phyloP scores from a whole-genome alignment of 1,140 invertebrate genomes.

The Drosophila cardini region DNA sequence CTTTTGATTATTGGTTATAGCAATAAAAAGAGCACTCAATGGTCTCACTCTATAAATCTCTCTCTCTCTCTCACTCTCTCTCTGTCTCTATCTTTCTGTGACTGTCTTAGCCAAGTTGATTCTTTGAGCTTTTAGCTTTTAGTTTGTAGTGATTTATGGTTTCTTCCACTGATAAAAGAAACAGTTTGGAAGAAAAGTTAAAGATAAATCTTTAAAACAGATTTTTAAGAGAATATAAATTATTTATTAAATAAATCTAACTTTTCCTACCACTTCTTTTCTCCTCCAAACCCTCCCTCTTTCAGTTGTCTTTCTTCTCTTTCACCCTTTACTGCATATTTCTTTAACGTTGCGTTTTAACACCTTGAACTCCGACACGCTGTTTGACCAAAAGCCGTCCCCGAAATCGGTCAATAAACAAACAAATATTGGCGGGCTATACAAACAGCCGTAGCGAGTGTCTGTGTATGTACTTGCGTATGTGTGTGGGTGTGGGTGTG shows the following conservation, averaged over 20 bases:
- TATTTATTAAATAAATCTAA: too few relatives aligned
- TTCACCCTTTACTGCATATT: constrained; percentile 12
- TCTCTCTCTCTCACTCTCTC: neutral
- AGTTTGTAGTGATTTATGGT: constrained; percentile 14
- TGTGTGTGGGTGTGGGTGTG: constrained; percentile 10
- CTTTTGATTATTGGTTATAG: constrained; percentile 65
- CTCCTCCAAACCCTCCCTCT: too few relatives aligned
- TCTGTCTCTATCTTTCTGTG: neutral
- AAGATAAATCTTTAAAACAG: too few relatives aligned
- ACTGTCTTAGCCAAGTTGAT: constrained; percentile 26
- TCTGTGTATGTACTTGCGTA: constrained; percentile 3
- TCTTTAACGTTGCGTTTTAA: constrained; percentile 42
- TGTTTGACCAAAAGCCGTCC: constrained; percentile 67
- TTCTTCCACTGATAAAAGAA: neutral
- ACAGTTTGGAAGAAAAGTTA: too few relatives aligned
- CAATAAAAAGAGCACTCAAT: constrained; percentile 60
- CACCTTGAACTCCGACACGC: constrained; percentile 33
- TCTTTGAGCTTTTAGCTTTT: constrained; percentile 7
- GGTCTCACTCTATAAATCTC: constrained; percentile 29
- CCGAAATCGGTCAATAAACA: constrained; percentile 83
- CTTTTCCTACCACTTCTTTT: too few relatives aligned
- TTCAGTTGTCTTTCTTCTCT: neutral
- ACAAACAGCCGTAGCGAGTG: constrained; percentile 49
- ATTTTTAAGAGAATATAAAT: too few relatives aligned
- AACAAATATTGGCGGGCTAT: constrained; percentile 78